Conservation (phyloP, 2,113 vertebrate genomes). For the Chrysochloris asiatica region DNA sequence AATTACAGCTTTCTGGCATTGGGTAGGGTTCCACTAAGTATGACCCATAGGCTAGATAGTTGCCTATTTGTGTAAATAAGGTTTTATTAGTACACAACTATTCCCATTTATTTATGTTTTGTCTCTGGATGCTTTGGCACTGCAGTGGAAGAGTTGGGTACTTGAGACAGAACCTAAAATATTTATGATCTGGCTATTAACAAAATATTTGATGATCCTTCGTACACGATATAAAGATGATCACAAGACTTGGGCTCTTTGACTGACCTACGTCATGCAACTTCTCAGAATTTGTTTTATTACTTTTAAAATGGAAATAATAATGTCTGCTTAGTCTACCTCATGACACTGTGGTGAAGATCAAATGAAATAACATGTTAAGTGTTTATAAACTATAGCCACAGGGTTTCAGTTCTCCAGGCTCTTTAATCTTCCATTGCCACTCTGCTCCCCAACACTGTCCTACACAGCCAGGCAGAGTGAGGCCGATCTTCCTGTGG, state of each 20-base stretch:
- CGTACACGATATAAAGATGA: neutral
- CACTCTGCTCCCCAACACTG: neutral
- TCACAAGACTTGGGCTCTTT: neutral
- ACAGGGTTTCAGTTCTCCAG: neutral
- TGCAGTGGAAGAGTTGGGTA: neutral
- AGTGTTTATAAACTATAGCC: neutral
- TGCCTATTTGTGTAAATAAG: constrained; percentile 47
- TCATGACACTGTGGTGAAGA: neutral
- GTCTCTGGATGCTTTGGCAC: neutral
- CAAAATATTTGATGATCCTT: neutral
- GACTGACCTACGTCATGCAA: neutral
- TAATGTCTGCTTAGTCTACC: neutral
- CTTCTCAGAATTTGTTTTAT: constrained; percentile 1
- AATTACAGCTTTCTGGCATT: constrained; percentile 32
- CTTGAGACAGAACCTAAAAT: constrained; percentile 46
- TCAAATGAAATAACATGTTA: neutral
- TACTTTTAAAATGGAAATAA: constrained; percentile 10
- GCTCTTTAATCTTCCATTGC: neutral
- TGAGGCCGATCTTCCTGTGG: neutral
- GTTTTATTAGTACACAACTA: neutral
- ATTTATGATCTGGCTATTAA: constrained; percentile 39
- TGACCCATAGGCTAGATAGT: neutral
- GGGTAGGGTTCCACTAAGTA: neutral
- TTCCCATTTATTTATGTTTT: constrained; percentile 8
- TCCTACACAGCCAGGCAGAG: neutral